Base-by-base conservation (phyloP, 2,888 invertebrate genomes). In the Exephanes ischioxanthus region DNA sequence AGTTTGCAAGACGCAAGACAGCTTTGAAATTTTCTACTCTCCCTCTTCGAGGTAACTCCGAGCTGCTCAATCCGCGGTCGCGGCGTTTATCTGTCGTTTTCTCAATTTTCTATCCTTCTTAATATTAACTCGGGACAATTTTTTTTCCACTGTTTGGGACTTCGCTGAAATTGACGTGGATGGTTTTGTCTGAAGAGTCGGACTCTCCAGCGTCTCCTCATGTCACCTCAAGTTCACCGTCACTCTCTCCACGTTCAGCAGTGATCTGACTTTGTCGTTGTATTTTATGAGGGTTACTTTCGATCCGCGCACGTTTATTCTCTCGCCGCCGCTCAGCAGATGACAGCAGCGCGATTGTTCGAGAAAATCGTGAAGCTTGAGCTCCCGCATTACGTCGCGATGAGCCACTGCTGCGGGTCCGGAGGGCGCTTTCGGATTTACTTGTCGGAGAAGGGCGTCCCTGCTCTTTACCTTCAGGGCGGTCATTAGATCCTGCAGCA, bases 221-320 rank as follows among this genome's bases (percentile, higher is more conserved):
- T 94, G 95, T 95, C 95, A 95, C 94, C 95, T 95, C 77, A 94
- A 92, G 85, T 93, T 93, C 94, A 97, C 96, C 88, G 96, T 94
- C 88, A 97, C 96, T 87, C 96, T 96, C 94, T 98, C 97, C 83
- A 98, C 97, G 93, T 97, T 97, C 91, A 98, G 95, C 92, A 98
- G 95, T 94, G 97, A 97, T 91, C 96, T 96, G 89, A 98, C 97
- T 93, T 96, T 97, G 91, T 98, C 97, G 90, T 97, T 98, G 94
- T 98, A 97, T 92, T 97, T 96, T 88, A 98, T 96, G 80, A 98
- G 96, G 75, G 97, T 96, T 89, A 98, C 97, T 94, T 97, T 97
- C 71, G 97, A 97, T 63, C 97, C 97, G 83, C 97, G 96, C 80
- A 97, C 96, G 93, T 97, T 97, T 85, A 97, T 95, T 92, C 97